Evolutionary conservation across 2,888 invertebrate genomes (phyloP), one percentile per base, ranked within the genome.

Genomic region (Eupithecia insigniata): DNA sequence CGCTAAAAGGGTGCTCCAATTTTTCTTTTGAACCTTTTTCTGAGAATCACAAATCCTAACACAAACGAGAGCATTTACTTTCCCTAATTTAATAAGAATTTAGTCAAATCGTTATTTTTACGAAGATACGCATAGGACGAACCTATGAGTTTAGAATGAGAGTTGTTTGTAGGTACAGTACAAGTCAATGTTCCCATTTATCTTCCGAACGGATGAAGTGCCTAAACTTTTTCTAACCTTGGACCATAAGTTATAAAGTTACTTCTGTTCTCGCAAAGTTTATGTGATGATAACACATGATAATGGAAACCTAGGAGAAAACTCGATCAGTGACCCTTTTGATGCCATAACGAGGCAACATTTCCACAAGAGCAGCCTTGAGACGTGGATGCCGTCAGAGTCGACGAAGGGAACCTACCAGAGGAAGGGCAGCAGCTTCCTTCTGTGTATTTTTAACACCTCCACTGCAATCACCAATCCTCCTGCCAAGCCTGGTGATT

Each of bases 11-110:
- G 22, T 26, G 26, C 22, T 5, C 55, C 55, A 55, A 55, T 55
- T 55, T 55, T 22, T 51, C 51, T 51, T 51, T 51, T 51, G 51
- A 51, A 43, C 43, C 51, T 22, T 22, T 55, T 55, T 55, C 26
- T 26, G 22, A 51, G 12, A 55, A 55, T 55, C 55, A 26, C 26
- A 55, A 26, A 26, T 55, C 55, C 26, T 55, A 10, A 55, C 55
- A 22, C 55, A 55, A 55, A 26, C 55, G n/a, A 55, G 26, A 51
- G 51, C 14, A 51, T 51, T 55, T 55, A 55, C 26, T 55, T 51
- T 51, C 51, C 10, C 51, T 51, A 10, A 22, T 51, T 51, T 51
- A 51, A 51, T 51, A n/a, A 51, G n/a, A 22, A 51, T 22, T 51
- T 22, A 22, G n/a, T 51, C 51, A 51, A 51, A 51, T 7, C 43